Evolutionary conservation across 53 echinoderm and acorn worm species (phyloP), one percentile per base, ranked within the genome.

Genomic region (Pentamera pediparva): DNA sequence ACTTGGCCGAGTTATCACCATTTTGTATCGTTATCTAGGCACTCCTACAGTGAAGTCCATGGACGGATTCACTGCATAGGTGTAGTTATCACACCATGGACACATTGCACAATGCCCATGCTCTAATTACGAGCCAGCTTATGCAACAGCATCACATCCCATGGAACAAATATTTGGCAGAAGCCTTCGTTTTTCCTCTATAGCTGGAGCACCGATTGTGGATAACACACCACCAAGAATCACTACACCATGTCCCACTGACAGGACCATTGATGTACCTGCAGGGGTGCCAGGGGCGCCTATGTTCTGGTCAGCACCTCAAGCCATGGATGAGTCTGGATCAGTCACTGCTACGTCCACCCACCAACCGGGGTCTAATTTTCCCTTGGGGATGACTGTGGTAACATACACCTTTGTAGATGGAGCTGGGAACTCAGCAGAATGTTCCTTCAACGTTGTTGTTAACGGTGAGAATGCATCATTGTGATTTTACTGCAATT

Each of bases 331-430:
- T 35, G 78, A 76, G 24, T 79, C 86, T 1, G 79, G 77, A 10
- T 8, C 56, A 3, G 65, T 79, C 36, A 56, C 57, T 13, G 75
- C 77, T 25, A 33, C 62, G 3, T 45, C 58, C 39, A 32, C 59
- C 6, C 55, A 59, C 22, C 56, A 26, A 4, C 37, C 86, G 1
- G 85, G 85, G n/a, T 24, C 35, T 1, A 59, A 69, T 59, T 86
- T 86, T 69, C 60, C 33, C 4, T 18, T 82, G 13, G 89, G 89
- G 36, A 40, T 33, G 21, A 85, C 85, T 22, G 12, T 25, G 3
- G 89, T 89, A 4, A 69, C 61, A 8, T 85, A 82, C 69, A 89
- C 83, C 15, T 81, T 81, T 75, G 79, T 79, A 6, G 89, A 89
- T 34, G 43, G 21, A 4, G 70, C 76, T 22, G 83, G 82, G 6